Percentiles rank a stretch among this genome's conserved stretches.
Evolutionary conservation across 2,113 vertebrate genomes (phyloP).

Genomic region (Monopterus albus): DNA sequence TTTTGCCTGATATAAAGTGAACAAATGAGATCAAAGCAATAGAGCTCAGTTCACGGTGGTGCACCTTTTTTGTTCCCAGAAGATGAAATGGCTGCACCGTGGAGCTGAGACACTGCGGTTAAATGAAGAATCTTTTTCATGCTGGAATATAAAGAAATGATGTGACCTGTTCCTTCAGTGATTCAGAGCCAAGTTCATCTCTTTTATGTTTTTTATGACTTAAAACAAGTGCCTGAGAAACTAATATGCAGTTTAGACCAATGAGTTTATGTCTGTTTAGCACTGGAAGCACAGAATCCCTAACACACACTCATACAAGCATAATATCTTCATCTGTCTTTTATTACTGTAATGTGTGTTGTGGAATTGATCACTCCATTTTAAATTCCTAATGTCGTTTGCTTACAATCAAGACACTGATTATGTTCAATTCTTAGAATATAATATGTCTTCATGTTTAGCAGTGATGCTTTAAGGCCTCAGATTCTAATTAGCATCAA

Average conservation of each 20-base stretch:
- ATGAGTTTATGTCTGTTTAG: conserved; percentile 44
- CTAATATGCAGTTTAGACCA: conserved; percentile 68
- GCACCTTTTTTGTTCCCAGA: conserved; percentile 25
- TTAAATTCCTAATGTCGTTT: conserved; percentile 8
- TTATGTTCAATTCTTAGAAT: conserved; percentile 54
- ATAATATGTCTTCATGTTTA: conserved; percentile 27
- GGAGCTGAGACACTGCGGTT: neutral
- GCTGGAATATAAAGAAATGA: conserved; percentile 11
- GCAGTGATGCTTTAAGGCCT: conserved; percentile 16
- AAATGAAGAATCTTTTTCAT: conserved; percentile 9
- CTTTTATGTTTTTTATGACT: conserved; percentile 19
- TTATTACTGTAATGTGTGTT: conserved; percentile 22
- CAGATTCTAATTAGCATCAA: conserved; percentile 12
- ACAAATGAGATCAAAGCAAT: conserved; percentile 61
- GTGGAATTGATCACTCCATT: conserved; percentile 10
- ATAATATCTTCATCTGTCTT: conserved; percentile 27
- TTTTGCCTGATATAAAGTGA: conserved; percentile 24
- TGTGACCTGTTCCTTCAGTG: conserved; percentile 16
- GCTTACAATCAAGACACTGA: conserved; percentile 38
- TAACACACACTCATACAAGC: conserved; percentile 6
- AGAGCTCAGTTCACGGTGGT: conserved; percentile 31
- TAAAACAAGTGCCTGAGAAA: conserved; percentile 76
- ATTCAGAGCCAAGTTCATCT: conserved; percentile 17
- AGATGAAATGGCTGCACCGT: conserved; percentile 10
- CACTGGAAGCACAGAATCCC: conserved; percentile 43